Conservation (phyloP, 2,888 invertebrate genomes). For the Macaria notata region DNA sequence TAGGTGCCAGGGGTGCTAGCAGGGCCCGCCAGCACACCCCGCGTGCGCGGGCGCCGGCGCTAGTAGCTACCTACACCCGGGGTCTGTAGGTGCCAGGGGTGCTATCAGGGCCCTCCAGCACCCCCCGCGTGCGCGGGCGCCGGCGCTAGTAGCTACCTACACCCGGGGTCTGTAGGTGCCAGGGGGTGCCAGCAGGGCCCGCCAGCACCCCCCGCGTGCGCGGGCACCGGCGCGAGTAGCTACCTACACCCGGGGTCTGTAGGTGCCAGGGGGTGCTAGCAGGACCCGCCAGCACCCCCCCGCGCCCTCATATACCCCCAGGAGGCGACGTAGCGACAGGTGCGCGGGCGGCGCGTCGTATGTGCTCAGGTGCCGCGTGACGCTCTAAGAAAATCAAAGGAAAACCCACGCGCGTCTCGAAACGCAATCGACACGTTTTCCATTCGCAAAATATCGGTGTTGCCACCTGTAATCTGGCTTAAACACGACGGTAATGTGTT, state of each 20-base stretch:
- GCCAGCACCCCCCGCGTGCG: background rate
- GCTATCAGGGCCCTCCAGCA: too few relatives aligned
- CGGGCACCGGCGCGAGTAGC: conserved; percentile 36
- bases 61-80: too few relatives aligned
- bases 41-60: conserved; percentile 30
- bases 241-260: too few relatives aligned
- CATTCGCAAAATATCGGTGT: conserved; percentile 63
- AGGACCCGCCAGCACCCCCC: too few relatives aligned
- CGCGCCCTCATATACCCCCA: conserved; percentile 31
- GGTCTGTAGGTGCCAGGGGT: too few relatives aligned
- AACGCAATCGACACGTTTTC: conserved; percentile 51
- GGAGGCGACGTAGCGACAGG: conserved; percentile 70
- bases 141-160: conserved; percentile 30
- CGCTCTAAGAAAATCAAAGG: conserved; percentile 71
- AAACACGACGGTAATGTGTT: conserved; percentile 35
- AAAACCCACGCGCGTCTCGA: conserved; percentile 61
- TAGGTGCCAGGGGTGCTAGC: too few relatives aligned
- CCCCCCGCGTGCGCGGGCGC: conserved; percentile 22
- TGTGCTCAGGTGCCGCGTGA: conserved; percentile 68
- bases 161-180: too few relatives aligned
- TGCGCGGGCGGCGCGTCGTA: conserved; percentile 63
- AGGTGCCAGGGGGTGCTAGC: too few relatives aligned
- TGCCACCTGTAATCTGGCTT: conserved; percentile 53
- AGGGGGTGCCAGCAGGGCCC: too few relatives aligned
- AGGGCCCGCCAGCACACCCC: too few relatives aligned